These are phyloP conservation scores for Archivesica marissinica DNA, from an alignment of 1,140 invertebrate genomes.

Conservation along the genomic window DNA sequence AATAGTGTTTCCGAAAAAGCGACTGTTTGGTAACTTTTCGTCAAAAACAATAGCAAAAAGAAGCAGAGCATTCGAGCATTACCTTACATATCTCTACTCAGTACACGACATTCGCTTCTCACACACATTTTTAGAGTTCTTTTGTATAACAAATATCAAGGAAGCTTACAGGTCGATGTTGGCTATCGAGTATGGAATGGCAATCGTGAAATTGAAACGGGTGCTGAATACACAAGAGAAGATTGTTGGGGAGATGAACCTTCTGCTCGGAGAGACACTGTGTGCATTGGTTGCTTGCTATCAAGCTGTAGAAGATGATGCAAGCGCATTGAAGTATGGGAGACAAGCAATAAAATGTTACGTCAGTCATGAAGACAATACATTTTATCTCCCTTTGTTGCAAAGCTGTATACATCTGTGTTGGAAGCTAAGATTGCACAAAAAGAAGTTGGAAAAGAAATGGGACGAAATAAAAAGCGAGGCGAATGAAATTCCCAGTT, in stretches of 20 bases:
- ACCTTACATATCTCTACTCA: conserved; percentile 87
- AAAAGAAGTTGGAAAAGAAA: conserved; percentile 81
- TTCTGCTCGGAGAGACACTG: conserved; percentile 88
- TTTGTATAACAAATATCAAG: conserved; percentile 88
- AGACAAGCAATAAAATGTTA: conserved; percentile 87
- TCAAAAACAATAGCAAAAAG: conserved; percentile 88
- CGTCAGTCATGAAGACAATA: conserved; percentile 86
- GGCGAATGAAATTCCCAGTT: not conserved
- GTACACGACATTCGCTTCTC: conserved; percentile 87
- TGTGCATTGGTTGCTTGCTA: conserved; percentile 89
- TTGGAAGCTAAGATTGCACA: conserved; percentile 85
- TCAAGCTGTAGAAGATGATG: conserved; percentile 85
- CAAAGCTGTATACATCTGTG: conserved; percentile 88
- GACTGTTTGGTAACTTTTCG: conserved; percentile 90
- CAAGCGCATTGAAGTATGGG: conserved; percentile 88
- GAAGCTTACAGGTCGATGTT: conserved; percentile 87
- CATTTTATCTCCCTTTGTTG: conserved; percentile 89
- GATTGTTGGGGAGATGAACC: conserved; percentile 89
- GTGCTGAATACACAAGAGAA: conserved; percentile 90
- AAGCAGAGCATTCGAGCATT: conserved; percentile 89
- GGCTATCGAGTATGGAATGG: conserved; percentile 87
- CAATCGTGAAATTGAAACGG: conserved; percentile 88
- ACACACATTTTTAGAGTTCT: conserved; percentile 87
- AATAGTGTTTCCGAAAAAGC: conserved; percentile 90
- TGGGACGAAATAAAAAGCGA: conserved; percentile 85